These are phyloP conservation scores for Setophaga petechia DNA, from an alignment of 2,113 vertebrate genomes.

Conservation along the genomic window DNA sequence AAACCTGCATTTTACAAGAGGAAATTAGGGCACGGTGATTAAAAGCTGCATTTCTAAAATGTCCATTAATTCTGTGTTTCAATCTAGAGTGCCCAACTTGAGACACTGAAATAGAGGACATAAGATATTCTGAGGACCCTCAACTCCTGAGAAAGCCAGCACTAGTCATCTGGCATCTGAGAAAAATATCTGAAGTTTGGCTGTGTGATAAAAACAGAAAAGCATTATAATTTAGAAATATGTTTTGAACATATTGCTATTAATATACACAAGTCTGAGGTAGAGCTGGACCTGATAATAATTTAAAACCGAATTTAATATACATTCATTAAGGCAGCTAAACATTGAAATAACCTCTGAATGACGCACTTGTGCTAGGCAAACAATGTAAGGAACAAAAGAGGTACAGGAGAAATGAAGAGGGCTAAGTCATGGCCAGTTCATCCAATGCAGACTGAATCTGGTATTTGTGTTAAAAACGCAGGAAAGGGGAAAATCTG, in stretches of 20 bases:
- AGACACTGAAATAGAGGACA: background rate
- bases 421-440: background rate
- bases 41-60: slow-evolving; percentile 15
- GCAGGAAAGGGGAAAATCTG: background rate
- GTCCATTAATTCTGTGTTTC: background rate
- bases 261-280: background rate
- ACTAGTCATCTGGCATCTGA: background rate
- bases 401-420: slow-evolving; percentile 14
- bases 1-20: background rate
- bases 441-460: slow-evolving; percentile 1
- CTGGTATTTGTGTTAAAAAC: background rate
- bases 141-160: background rate
- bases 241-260: background rate
- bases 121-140: background rate
- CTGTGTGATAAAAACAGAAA: background rate
- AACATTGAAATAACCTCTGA: slow-evolving; percentile 37
- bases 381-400: slow-evolving; percentile 45
- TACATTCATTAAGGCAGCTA: background rate
- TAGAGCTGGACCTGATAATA: background rate
- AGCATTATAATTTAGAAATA: background rate
- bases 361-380: slow-evolving; percentile 27
- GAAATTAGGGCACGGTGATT: slow-evolving; percentile 25
- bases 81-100: background rate
- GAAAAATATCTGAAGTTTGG: background rate
- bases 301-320: background rate